phyloP scores from a whole-genome alignment of 2,113 vertebrate genomes.

The Anoura caudifer region DNA sequence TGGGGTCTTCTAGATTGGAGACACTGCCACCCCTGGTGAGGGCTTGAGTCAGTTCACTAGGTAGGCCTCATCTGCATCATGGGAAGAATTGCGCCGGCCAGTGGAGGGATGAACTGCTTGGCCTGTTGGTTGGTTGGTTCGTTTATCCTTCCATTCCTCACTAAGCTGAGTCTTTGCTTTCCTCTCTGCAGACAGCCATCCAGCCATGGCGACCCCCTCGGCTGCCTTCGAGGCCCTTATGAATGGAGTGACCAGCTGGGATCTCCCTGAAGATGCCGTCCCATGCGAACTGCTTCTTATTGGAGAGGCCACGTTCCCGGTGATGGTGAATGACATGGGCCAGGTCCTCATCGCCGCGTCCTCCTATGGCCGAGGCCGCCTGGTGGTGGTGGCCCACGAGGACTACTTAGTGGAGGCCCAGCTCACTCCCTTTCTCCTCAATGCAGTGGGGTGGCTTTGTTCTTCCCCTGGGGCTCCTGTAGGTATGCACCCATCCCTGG shows the following conservation, averaged over 20 bases:
- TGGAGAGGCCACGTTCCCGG: conserved; percentile 77
- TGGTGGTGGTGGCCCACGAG: conserved; percentile 89
- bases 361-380: conserved; percentile 83
- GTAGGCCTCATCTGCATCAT: fast-evolving
- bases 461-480: conserved; percentile 76
- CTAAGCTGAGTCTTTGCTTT: not conserved
- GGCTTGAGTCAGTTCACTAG: no score
- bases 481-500: conserved; percentile 79
- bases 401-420: conserved; percentile 79
- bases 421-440: conserved; percentile 85
- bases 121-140: not conserved
- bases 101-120: not conserved
- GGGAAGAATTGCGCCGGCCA: not conserved
- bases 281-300: conserved; percentile 81
- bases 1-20: not conserved
- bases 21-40: no score
- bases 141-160: not conserved
- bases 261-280: conserved; percentile 75
- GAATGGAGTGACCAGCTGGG: conserved; percentile 74
- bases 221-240: conserved; percentile 77
- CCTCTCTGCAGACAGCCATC: conserved; percentile 1
- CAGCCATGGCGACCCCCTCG: conserved; percentile 71
- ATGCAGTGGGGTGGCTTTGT: conserved; percentile 87
- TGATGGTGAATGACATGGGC: conserved; percentile 78
- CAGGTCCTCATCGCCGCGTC: conserved; percentile 81